Evolutionary conservation across 2,797 vertebrate species (phyloP).

Genomic region (Chaetodon trifasciatus): DNA sequence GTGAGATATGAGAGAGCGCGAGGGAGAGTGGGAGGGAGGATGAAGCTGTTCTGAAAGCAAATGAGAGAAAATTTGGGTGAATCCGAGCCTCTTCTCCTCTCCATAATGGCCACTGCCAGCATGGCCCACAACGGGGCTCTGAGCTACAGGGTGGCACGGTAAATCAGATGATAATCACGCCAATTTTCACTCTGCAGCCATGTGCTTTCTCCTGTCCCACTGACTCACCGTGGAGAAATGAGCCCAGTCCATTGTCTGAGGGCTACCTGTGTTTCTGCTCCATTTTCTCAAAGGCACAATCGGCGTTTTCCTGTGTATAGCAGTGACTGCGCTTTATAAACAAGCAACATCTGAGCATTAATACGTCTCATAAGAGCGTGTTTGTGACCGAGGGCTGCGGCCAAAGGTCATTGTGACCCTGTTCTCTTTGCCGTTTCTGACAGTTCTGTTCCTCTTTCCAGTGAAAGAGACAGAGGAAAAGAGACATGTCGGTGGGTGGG

Average conservation of each 20-base stretch:
- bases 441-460: conserved; percentile 58
- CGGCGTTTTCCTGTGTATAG: conserved; percentile 69
- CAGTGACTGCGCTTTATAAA: conserved; percentile 47
- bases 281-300: conserved; percentile 64
- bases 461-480: conserved; percentile 31
- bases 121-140: conserved; percentile 26
- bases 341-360: conserved; percentile 41
- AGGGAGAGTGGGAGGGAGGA: conserved; percentile 54
- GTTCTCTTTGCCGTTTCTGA: conserved; percentile 56
- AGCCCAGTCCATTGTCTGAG: conserved; percentile 67
- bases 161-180: conserved; percentile 58
- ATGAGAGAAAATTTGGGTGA: conserved; percentile 56
- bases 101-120: conserved; percentile 33
- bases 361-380: conserved; percentile 55
- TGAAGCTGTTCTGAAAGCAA: conserved; percentile 63
- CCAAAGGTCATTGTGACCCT: conserved; percentile 72
- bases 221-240: conserved; percentile 60
- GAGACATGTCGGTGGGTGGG: not conserved
- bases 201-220: conserved; percentile 65
- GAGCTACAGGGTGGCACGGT: conserved; percentile 44
- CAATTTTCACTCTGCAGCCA: conserved; percentile 62
- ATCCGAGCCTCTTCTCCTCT: conserved; percentile 51
- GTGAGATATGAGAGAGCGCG: conserved; percentile 67
- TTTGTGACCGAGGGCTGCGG: not conserved
- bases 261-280: conserved; percentile 72